Conservation (phyloP, 1,140 invertebrate species). For the Hypothenemus hampei region DNA sequence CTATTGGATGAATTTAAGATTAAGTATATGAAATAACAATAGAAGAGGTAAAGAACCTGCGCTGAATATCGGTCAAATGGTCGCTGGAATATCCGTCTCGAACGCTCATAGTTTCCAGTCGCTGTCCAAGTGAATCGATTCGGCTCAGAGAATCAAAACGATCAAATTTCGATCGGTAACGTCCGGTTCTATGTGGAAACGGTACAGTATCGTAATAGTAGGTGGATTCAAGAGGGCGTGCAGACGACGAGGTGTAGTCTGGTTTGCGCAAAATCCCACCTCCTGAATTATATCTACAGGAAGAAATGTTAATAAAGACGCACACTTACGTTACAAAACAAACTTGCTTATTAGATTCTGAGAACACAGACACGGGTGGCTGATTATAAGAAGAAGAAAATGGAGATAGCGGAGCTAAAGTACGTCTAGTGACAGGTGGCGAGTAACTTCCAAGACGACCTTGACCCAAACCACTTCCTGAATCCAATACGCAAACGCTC, state of each 20-base stretch:
- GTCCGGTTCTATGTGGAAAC: conserved; percentile 19
- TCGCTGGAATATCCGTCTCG: conserved; percentile 29
- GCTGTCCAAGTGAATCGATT: conserved; percentile 42
- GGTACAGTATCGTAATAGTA: conserved; percentile 33
- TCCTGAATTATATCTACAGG: conserved; percentile 31
- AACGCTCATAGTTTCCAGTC: conserved; percentile 40
- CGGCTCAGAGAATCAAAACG: conserved; percentile 44
- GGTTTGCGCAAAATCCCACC: too few relatives aligned
- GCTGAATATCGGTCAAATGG: conserved; percentile 12
- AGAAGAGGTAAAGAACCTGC: conserved; percentile 1
- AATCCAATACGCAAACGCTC: conserved; percentile 33
- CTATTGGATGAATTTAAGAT: conserved; percentile 29
- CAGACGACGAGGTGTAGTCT: too few relatives aligned
- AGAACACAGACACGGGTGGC: conserved; percentile 40
- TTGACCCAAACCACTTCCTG: background rate
- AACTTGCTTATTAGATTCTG: conserved; percentile 30
- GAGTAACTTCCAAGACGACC: conserved; percentile 34
- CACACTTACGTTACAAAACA: background rate
- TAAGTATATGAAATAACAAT: background rate
- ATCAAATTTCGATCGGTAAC: conserved; percentile 28
- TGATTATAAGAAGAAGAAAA: conserved; percentile 33
- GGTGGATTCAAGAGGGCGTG: conserved; percentile 38
- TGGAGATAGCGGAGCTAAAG: conserved; percentile 4
- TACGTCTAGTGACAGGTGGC: conserved; percentile 34
- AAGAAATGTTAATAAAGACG: background rate